Evolutionary conservation across 2,113 vertebrate species (phyloP).

Genomic region (Microcebus jonahi): DNA sequence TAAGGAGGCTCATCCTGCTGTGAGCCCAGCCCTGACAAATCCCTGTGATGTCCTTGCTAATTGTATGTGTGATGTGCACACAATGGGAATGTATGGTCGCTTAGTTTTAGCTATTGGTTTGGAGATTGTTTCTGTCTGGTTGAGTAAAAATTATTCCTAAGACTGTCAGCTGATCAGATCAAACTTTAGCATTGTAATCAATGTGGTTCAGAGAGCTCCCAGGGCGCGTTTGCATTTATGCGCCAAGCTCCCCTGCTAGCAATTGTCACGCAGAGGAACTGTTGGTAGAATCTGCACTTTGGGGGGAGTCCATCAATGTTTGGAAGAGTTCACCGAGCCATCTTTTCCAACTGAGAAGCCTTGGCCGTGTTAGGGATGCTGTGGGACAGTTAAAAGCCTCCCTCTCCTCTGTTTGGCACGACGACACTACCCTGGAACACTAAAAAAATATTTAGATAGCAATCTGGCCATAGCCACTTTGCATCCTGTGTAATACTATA

Average conservation of each 20-base stretch:
- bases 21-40: constrained; percentile 30
- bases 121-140: constrained; percentile 26
- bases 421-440: not conserved
- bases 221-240: not conserved
- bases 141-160: constrained; percentile 56
- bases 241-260: not conserved
- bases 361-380: accelerated
- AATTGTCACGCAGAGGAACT: not conserved
- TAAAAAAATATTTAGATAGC: not conserved
- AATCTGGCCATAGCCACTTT: not conserved
- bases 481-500: accelerated
- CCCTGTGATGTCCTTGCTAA: not conserved
- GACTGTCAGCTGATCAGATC: not conserved
- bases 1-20: not conserved
- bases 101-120: constrained; percentile 10
- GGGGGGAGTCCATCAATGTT: not conserved
- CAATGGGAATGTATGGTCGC: not conserved
- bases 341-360: not conserved
- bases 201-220: not conserved
- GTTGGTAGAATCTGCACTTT: not conserved
- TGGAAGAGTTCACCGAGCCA: not conserved
- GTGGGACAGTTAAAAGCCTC: not conserved
- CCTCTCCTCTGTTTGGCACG: not conserved
- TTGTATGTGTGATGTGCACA: not conserved
- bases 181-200: constrained; percentile 29